A percentile compares a stretch with the other conserved stretches of the same genome.
Evolutionary conservation across 2,888 invertebrate species (phyloP).

Genomic region (Xestia c-nigrum): DNA sequence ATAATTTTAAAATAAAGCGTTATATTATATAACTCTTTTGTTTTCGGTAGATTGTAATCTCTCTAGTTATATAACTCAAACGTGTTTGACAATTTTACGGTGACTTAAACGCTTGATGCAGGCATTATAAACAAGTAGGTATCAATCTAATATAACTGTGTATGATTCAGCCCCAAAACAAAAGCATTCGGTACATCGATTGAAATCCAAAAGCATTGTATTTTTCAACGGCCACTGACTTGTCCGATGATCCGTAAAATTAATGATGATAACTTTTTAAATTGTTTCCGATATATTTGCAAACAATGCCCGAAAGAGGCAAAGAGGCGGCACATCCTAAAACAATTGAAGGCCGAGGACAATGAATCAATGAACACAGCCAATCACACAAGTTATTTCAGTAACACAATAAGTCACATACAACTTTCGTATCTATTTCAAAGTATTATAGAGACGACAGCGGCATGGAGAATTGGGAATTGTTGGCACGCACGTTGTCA

Average conservation of each 20-base stretch:
- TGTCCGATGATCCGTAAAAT: constrained; percentile 55
- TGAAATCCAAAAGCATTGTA: constrained; percentile 46
- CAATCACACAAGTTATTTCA: constrained; percentile 34
- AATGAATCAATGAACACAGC: constrained; percentile 45
- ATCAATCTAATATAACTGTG: no score
- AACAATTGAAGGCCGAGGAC: constrained; percentile 63
- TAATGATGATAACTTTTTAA: constrained; percentile 44
- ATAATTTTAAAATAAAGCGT: no score
- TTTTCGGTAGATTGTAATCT: no score
- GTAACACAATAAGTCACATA: constrained; percentile 26
- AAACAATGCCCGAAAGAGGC: constrained; percentile 56
- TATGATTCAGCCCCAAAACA: constrained; percentile 24
- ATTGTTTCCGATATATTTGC: constrained; percentile 58
- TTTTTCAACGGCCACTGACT: constrained; percentile 55
- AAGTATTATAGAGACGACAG: constrained; percentile 42
- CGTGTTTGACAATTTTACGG: no score
- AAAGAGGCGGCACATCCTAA: constrained; percentile 43
- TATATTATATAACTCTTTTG: no score
- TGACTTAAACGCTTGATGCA: background rate
- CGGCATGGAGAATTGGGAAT: constrained; percentile 44
- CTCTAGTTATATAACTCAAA: no score
- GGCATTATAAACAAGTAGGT: background rate
- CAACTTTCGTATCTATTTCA: constrained; percentile 48
- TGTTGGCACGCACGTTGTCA: constrained; percentile 69
- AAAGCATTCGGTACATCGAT: constrained; percentile 16